phyloP scores from a whole-genome alignment of 2,888 invertebrate species.

The Agriopis aurantiaria region DNA sequence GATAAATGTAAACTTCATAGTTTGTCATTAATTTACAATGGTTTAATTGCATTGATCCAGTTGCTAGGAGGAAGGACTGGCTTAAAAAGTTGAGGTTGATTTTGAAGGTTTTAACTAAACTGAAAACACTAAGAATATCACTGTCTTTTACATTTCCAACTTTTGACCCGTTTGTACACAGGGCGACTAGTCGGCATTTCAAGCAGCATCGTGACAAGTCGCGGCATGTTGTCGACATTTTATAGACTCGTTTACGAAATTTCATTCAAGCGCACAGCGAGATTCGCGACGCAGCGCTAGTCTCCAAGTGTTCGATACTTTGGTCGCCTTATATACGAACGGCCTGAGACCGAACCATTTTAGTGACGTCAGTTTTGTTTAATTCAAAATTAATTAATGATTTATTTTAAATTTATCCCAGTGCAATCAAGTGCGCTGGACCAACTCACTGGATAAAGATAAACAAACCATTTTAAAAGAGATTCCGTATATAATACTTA shows the following conservation, averaged over 20 bases:
- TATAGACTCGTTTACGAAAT: too few species aligned
- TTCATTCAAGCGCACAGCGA: too few species aligned
- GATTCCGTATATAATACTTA: constrained; percentile 38
- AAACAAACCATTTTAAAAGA: constrained; percentile 24
- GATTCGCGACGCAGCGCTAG: too few species aligned
- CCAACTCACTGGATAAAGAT: background rate
- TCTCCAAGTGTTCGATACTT: background rate
- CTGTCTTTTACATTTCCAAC: background rate
- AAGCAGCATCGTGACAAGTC: too few species aligned
- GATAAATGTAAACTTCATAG: constrained; percentile 26
- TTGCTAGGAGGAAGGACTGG: background rate
- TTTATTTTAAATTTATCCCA: background rate
- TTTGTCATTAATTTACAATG: constrained; percentile 22
- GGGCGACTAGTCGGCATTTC: too few species aligned
- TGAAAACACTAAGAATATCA: background rate
- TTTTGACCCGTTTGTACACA: background rate
- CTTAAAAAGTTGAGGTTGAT: background rate
- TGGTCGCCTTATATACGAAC: background rate
- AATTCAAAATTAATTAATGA: background rate
- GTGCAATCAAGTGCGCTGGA: background rate
- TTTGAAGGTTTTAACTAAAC: background rate
- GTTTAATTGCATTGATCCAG: constrained; percentile 14
- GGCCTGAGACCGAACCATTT: background rate
- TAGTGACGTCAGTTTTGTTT: background rate
- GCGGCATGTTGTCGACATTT: too few species aligned